phyloP scores from a whole-genome alignment of 1,140 invertebrate species.

The Drosophila busckii region DNA sequence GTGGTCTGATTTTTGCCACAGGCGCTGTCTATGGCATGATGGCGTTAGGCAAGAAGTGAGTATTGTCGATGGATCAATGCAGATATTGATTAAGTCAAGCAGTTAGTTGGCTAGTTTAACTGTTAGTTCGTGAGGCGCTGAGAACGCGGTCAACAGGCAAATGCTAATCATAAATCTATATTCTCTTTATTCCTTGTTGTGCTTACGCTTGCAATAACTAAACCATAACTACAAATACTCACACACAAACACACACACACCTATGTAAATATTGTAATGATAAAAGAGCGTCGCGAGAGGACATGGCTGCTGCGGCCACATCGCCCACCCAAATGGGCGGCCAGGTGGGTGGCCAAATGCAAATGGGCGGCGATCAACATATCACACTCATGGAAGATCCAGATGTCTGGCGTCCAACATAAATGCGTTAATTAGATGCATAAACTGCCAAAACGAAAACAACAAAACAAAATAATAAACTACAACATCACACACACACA shows the following conservation, averaged over 20 bases:
- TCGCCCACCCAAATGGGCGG: constrained; percentile 81
- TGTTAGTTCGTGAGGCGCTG: constrained; percentile 10
- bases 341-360: constrained; percentile 81
- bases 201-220: constrained; percentile 32
- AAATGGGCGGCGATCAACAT: constrained; percentile 84
- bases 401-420: constrained; percentile 93
- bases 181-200: constrained; percentile 34
- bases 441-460: constrained; percentile 57
- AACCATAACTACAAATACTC: constrained; percentile 9
- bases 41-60: constrained; percentile 94
- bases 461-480: constrained; percentile 7
- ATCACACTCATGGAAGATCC: constrained; percentile 92
- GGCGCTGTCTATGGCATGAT: constrained; percentile 96
- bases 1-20: constrained; percentile 92
- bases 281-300: constrained; percentile 87
- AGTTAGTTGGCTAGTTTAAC: constrained; percentile 26
- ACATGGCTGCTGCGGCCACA: constrained; percentile 89
- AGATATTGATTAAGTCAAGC: background rate
- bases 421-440: constrained; percentile 79
- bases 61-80: constrained; percentile 49
- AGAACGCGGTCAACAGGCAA: constrained; percentile 5
- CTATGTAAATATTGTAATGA: constrained; percentile 8
- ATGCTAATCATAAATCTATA: constrained; percentile 32
- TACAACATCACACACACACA: constrained; percentile 22
- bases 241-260: constrained; percentile 11